A percentile compares a stretch with the other conserved stretches of the same genome.
phyloP scores from a whole-genome alignment of 2,113 vertebrate genomes.

The Hippocampus abdominalis region DNA sequence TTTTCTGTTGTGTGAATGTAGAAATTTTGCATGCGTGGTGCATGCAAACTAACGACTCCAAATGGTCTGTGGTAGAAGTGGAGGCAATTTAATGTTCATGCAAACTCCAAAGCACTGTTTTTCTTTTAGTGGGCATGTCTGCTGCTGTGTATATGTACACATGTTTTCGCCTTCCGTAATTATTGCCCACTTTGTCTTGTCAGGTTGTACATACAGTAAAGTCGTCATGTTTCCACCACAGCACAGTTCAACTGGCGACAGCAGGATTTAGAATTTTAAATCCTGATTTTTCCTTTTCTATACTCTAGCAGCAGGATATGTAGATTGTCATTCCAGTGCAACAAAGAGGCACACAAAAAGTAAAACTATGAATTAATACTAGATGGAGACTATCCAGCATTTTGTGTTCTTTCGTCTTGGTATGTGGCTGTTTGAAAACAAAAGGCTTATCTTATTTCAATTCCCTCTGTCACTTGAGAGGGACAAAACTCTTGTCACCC shows the following conservation, averaged over 20 bases:
- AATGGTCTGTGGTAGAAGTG: slow-evolving; percentile 54
- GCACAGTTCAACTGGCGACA: neutral
- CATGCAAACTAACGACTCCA: slow-evolving; percentile 38
- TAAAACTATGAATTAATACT: neutral
- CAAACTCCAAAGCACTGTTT: slow-evolving; percentile 30
- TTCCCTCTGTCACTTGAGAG: neutral
- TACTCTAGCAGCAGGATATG: neutral
- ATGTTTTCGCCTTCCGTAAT: neutral
- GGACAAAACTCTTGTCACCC: neutral
- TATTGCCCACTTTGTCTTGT: neutral
- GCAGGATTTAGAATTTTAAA: neutral
- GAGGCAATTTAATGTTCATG: slow-evolving; percentile 51
- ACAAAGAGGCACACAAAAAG: neutral
- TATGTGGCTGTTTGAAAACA: neutral
- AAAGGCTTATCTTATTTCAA: neutral
- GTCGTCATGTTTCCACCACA: neutral
- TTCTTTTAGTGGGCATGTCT: neutral
- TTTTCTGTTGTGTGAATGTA: neutral
- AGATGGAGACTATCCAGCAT: neutral
- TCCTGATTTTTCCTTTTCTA: neutral
- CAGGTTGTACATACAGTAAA: neutral
- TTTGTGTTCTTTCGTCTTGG: neutral
- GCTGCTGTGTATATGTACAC: neutral
- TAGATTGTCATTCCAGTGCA: neutral
- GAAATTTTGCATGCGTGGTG: slow-evolving; percentile 39